Conservation (phyloP, 1,140 invertebrate genomes). For the Neomicropteryx cornuta region DNA sequence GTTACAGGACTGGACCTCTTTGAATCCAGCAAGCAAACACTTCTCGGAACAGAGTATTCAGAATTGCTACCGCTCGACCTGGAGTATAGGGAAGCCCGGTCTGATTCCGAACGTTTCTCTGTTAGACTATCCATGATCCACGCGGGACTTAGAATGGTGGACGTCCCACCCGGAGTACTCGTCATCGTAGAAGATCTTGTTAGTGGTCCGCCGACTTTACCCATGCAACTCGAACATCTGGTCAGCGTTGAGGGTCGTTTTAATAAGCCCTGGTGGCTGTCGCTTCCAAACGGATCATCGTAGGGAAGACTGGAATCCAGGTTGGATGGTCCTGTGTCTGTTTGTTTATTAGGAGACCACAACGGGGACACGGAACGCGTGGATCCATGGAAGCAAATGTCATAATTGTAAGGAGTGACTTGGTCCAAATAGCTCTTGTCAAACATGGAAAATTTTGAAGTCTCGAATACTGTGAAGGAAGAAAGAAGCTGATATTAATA, state of each 20-base stretch:
- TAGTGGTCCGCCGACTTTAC: slow-evolving; percentile 54
- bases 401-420: slow-evolving; percentile 30
- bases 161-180: slow-evolving; percentile 25
- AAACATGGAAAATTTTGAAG: no score
- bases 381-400: slow-evolving; percentile 25
- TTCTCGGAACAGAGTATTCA: slow-evolving; percentile 41
- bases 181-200: slow-evolving; percentile 46
- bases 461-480: no score
- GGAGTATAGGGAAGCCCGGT: slow-evolving; percentile 41
- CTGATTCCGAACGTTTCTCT: slow-evolving; percentile 35
- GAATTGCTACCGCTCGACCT: slow-evolving; percentile 41
- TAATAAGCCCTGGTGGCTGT: no score
- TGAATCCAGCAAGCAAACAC: slow-evolving; percentile 25
- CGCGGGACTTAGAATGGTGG: slow-evolving; percentile 38
- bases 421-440: no score
- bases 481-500: no score
- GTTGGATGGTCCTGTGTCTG: slow-evolving; percentile 32
- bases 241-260: slow-evolving; percentile 40
- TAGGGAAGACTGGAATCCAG: slow-evolving; percentile 26
- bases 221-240: slow-evolving; percentile 63
- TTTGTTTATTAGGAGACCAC: slow-evolving; percentile 28
- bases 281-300: slow-evolving; percentile 22
- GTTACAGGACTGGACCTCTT: slow-evolving; percentile 28
- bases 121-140: slow-evolving; percentile 49
- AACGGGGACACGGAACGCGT: slow-evolving; percentile 27